Conservation (phyloP, 2,113 vertebrate species). For the Oplegnathus fasciatus region DNA sequence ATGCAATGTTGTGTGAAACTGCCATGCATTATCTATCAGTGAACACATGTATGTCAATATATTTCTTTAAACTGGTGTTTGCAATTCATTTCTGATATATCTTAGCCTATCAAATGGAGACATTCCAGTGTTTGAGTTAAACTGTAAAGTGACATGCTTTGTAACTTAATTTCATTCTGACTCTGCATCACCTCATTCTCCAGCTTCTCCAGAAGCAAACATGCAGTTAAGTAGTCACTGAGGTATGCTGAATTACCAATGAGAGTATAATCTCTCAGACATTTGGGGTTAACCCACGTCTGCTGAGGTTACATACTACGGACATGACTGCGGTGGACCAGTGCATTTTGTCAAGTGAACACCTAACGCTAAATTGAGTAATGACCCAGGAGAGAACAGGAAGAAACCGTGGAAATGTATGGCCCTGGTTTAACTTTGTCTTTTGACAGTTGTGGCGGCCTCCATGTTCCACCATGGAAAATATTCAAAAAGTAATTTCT, state of each 20-base stretch:
- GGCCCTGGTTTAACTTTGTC: slow-evolving; percentile 22
- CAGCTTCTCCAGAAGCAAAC: slow-evolving; percentile 38
- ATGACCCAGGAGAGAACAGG: slow-evolving; percentile 56
- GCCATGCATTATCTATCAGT: neutral
- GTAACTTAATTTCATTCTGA: slow-evolving; percentile 16
- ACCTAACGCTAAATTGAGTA: slow-evolving; percentile 70
- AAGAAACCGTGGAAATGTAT: slow-evolving; percentile 52
- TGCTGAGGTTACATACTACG: slow-evolving; percentile 66
- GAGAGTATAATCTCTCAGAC: slow-evolving; percentile 47
- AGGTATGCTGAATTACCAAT: slow-evolving; percentile 49
- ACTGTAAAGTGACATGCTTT: slow-evolving; percentile 24
- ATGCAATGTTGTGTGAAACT: neutral
- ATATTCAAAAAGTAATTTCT: slow-evolving; percentile 7
- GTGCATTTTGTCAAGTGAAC: slow-evolving; percentile 68
- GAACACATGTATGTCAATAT: neutral
- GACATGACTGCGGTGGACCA: slow-evolving; percentile 61
- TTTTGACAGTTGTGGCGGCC: slow-evolving; percentile 29
- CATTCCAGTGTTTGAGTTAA: neutral
- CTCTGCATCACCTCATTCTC: slow-evolving; percentile 10
- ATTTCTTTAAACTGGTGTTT: neutral
- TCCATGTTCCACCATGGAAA: slow-evolving; percentile 43
- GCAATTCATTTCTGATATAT: no score
- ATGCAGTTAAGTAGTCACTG: slow-evolving; percentile 43
- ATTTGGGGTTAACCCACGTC: slow-evolving; percentile 61
- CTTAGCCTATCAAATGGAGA: neutral